Evolutionary conservation across 2,113 vertebrate species (phyloP).

Genomic region (Albula glossodonta): DNA sequence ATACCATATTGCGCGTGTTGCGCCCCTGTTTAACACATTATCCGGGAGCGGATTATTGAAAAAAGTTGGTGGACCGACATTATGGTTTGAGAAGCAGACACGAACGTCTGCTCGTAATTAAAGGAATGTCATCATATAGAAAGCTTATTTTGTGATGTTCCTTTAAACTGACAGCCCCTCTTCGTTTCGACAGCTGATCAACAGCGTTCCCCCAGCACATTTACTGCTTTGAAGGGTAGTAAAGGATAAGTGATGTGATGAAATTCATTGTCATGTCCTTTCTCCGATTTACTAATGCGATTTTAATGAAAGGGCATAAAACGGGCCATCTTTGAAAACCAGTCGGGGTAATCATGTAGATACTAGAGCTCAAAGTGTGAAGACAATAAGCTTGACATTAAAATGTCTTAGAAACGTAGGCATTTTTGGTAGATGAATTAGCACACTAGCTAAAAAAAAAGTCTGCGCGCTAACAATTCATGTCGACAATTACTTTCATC

Average conservation of each 20-base stretch:
- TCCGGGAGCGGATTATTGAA: conserved; percentile 33
- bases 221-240: background rate
- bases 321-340: conserved; percentile 60
- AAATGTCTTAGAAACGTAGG: background rate
- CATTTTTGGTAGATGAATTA: background rate
- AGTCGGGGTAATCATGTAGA: conserved; percentile 61
- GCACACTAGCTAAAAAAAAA: background rate
- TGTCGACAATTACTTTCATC: background rate
- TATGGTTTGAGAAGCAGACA: conserved; percentile 20
- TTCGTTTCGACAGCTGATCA: background rate
- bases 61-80: conserved; percentile 48
- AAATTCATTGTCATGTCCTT: conserved; percentile 38
- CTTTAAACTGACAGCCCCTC: background rate
- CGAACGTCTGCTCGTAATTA: no score
- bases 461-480: background rate
- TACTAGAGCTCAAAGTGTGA: conserved; percentile 42
- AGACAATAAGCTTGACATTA: conserved; percentile 32
- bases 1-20: conserved; percentile 45
- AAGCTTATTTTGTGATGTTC: background rate
- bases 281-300: conserved; percentile 61
- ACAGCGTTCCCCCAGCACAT: background rate
- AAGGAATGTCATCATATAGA: background rate
- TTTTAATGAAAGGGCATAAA: conserved; percentile 60
- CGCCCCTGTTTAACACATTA: conserved; percentile 48
- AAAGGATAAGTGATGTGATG: background rate